phyloP scores from a whole-genome alignment of 2,113 vertebrate species.

The Hipposideros armiger region DNA sequence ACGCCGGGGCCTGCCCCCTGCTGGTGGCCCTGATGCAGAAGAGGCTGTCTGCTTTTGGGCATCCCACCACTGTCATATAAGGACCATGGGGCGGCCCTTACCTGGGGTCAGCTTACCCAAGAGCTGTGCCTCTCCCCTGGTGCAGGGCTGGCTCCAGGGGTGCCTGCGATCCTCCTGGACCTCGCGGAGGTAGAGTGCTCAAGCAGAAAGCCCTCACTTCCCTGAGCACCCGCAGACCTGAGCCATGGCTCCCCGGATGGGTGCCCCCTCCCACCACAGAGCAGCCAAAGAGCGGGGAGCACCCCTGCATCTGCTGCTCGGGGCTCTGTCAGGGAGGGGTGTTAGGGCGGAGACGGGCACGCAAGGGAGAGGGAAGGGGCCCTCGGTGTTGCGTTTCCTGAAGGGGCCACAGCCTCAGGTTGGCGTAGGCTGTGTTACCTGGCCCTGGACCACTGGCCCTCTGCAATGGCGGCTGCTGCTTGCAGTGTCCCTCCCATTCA shows the following conservation, averaged over 20 bases:
- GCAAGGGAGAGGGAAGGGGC: too few relatives aligned
- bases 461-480: not conserved
- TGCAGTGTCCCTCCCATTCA: not conserved
- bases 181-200: fast-evolving
- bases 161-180: not conserved
- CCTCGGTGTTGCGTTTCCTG: too few relatives aligned
- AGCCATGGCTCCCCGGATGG: too few relatives aligned
- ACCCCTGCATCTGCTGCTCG: not conserved
- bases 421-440: fast-evolving
- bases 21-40: not conserved
- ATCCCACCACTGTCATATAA: not conserved
- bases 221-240: not conserved
- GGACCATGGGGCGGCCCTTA: not conserved
- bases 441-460: not conserved
- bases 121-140: too few relatives aligned
- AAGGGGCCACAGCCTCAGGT: too few relatives aligned
- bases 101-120: too few relatives aligned
- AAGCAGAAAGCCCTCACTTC: not conserved
- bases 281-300: too few relatives aligned
- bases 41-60: not conserved
- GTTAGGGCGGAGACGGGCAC: too few relatives aligned
- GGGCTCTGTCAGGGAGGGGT: not conserved
- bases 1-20: too few relatives aligned
- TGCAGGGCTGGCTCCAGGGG: too few relatives aligned
- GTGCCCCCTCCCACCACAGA: not conserved